Conservation (phyloP, 2,888 invertebrate species). For the Volucella bombylans region DNA sequence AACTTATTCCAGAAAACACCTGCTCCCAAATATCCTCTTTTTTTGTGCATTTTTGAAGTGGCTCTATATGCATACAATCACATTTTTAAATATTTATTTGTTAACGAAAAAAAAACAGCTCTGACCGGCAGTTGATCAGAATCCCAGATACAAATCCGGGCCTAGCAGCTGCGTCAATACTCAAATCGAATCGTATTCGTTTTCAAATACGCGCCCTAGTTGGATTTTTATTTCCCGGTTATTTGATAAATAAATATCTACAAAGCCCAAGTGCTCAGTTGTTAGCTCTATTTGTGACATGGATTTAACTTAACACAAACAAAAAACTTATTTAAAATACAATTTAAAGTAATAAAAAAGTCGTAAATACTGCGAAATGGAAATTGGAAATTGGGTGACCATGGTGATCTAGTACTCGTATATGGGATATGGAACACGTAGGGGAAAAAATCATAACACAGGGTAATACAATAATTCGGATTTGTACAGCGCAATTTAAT, state of each 20-base stretch:
- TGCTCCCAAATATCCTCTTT: not conserved
- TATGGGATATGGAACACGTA: not conserved
- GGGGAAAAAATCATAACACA: not conserved
- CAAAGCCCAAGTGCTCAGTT: constrained; percentile 36
- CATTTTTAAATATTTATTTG: constrained; percentile 22
- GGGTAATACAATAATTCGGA: constrained; percentile 42
- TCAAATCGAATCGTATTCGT: not conserved
- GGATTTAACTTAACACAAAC: not conserved
- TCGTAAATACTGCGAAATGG: constrained; percentile 52
- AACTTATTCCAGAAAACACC: constrained; percentile 34
- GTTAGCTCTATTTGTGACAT: constrained; percentile 33
- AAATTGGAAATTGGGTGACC: constrained; percentile 31
- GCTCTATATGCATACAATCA: too few relatives aligned
- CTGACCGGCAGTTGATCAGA: not conserved
- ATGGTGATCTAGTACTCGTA: too few relatives aligned
- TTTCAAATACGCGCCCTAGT: not conserved
- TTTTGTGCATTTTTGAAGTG: too few relatives aligned
- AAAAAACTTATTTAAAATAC: too few relatives aligned
- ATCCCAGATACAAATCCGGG: constrained; percentile 11
- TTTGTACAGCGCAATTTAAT: constrained; percentile 47
- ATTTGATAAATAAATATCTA: constrained; percentile 50
- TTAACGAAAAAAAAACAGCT: constrained; percentile 28
- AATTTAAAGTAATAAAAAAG: constrained; percentile 19
- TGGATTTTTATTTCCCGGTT: constrained; percentile 51
- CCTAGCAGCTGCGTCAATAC: constrained; percentile 7